Evolutionary conservation across 2,113 vertebrate species (phyloP).

Genomic region (Anser cygnoides): DNA sequence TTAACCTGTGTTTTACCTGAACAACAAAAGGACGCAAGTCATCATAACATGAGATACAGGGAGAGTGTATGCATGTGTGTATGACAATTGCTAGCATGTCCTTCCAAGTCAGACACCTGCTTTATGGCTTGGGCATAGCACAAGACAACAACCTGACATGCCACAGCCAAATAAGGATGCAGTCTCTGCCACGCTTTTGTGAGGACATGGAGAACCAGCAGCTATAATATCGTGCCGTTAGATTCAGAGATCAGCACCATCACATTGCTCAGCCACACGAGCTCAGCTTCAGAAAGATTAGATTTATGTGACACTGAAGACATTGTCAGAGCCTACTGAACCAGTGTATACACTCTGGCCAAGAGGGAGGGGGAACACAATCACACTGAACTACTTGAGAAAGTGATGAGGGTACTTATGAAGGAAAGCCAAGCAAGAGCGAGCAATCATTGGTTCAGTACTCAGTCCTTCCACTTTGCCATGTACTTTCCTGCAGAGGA

Average conservation of each 20-base stretch:
- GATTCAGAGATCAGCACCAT: neutral
- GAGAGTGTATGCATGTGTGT: fast-evolving
- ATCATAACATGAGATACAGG: neutral
- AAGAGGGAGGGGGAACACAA: neutral
- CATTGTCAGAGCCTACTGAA: neutral
- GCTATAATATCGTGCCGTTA: neutral
- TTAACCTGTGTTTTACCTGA: neutral
- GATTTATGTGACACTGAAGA: neutral
- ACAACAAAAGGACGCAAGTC: neutral
- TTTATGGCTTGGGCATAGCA: neutral
- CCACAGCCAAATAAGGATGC: neutral
- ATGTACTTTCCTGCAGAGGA: neutral
- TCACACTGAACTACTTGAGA: neutral
- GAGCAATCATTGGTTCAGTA: neutral
- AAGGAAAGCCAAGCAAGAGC: neutral
- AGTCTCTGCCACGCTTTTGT: neutral
- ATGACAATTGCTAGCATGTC: neutral
- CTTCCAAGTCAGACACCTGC: neutral
- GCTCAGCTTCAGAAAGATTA: neutral
- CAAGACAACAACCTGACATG: neutral
- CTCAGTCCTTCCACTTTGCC: neutral
- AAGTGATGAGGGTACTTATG: neutral
- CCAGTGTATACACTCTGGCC: neutral
- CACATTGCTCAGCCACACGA: neutral
- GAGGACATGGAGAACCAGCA: neutral